These are phyloP conservation scores for Dryocosmus kuriphilus DNA, from an alignment of 2,888 invertebrate species.

Conservation along the genomic window DNA sequence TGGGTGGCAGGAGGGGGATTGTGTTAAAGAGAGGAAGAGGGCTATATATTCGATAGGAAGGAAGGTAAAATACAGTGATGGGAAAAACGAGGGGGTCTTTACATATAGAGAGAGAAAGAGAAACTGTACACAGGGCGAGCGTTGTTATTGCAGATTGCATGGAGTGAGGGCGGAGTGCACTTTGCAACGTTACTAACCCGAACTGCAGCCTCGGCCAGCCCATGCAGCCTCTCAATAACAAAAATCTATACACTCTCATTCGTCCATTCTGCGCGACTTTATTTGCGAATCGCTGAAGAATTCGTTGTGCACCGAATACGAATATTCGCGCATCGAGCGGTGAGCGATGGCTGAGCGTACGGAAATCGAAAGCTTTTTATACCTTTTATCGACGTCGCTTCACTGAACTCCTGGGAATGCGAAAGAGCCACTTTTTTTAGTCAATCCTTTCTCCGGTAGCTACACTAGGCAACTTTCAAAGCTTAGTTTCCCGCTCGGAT, in stretches of 20 bases:
- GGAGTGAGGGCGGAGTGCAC: conserved; percentile 71
- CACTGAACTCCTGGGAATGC: conserved; percentile 16
- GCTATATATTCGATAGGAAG: conserved; percentile 24
- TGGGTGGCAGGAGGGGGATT: not conserved
- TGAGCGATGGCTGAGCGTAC: conserved; percentile 34
- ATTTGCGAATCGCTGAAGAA: conserved; percentile 68
- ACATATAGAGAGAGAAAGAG: conserved; percentile 22
- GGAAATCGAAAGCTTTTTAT: conserved; percentile 11
- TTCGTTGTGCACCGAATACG: conserved; percentile 49
- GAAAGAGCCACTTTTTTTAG: conserved; percentile 22
- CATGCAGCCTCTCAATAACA: conserved; percentile 72
- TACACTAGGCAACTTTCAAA: not conserved
- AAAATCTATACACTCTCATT: conserved; percentile 75
- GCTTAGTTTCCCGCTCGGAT: conserved; percentile 3
- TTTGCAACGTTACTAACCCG: conserved; percentile 66
- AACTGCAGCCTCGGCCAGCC: conserved; percentile 58
- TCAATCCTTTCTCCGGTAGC: not conserved
- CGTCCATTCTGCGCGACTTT: conserved; percentile 70
- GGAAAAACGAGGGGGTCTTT: conserved; percentile 13
- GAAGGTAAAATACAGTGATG: conserved; percentile 30
- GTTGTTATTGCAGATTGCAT: conserved; percentile 74
- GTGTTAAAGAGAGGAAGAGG: not conserved
- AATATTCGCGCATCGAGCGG: not conserved
- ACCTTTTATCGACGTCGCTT: conserved; percentile 12
- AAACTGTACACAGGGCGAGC: conserved; percentile 64